Base-by-base conservation (phyloP, 92 coral and sea anemone species). In the Parazoanthus darwini region DNA sequence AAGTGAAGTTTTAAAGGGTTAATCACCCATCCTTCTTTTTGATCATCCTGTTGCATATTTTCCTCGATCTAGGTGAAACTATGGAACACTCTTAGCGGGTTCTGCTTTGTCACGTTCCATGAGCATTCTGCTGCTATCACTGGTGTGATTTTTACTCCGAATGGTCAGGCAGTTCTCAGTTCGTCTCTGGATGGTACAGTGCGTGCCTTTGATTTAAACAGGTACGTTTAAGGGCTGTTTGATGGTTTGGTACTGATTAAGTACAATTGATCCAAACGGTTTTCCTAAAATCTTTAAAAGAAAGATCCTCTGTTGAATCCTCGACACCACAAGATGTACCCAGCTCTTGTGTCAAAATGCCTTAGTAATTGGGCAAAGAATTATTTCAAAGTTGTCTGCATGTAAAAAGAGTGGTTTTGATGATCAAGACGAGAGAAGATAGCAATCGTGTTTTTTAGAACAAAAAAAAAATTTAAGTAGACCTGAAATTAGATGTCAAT, bases 121-220 rank as follows among this genome's bases (percentile, higher is more conserved):
- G 99, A 97, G 80, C 99, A 97, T 67, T 83, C 89, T 38, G 94
- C 92, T 86, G 95, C 95, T 8, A 92, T 97, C n/a, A 94, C 97
- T 73, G 98, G 95, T 15, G 99, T 97, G 35, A 75, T 79, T 65
- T 97, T 97, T 63, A 92, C 92, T 39, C 91, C 96, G 7, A 97
- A 95, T 91, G 96, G 97, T 79, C 97, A 95, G 78, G 98, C 96
- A 26, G 90, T 97, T 26, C 91, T 97, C 44, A 94, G 97, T 76
- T 91, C 95, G 16, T 97, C 99, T 33, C 91, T 97, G 88, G 99
- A 97, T 92, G 99, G 99, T 63, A 97, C 99, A 36, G 96, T 97
- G 20, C 92, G 99, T 84, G 99, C 99, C 36, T 97, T 95, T 92
- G 99, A 97, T 84, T 96, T 97, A 33, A 95, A 97, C 93, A 97